Base-by-base conservation (phyloP, 23 tunicate species). In the Trididemnum clinides region DNA sequence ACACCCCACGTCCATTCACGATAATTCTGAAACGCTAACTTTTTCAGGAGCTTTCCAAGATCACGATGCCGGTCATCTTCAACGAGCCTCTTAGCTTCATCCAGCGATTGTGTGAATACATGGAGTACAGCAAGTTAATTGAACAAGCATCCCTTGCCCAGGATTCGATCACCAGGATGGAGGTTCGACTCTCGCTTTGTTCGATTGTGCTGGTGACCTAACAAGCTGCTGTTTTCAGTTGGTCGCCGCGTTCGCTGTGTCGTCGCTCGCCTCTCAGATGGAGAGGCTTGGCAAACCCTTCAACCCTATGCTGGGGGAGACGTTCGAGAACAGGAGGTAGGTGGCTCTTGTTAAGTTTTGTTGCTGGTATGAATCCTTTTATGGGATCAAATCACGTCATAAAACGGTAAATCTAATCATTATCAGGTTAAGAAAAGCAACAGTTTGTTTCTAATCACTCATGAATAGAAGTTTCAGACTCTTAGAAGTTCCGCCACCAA, bases 41-140 rank as follows among this genome's bases (percentile, higher is more conserved):
- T n/a, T n/a, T n/a, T n/a, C n/a, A 94, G 98, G 98, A 94, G 39
- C 57, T 94, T 58, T 94, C 98, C 0, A 89, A 89, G 70, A 94
- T 94, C 51, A 94, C 98, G 59, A 94, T 94, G 98, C 98, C 98
- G 29, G 98, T 94, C 22, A 85, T 94, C 66, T 94, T 94, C 84
- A 94, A 94, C 81, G 98, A 94, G 57, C 98, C 98, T 4, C 94
- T 94, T 6, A 89, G 95, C 59, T 94, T 94, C 64, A 86, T 94
- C 28, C 95, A 94, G 49, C 85, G 98, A 22, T 86, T 94, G 51
- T 85, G 90, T 50, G 98, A 94, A 37, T 94, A 94, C 75, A 94
- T 94, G 98, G 98, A 94, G 51, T 94, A 94, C 39, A 94, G 91
- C 33, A 21, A 34, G 10, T 58, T 94, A 76, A 80, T 94, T 33